phyloP scores from a whole-genome alignment of 2,888 invertebrate genomes.

The Oegoconia quadripuncta region DNA sequence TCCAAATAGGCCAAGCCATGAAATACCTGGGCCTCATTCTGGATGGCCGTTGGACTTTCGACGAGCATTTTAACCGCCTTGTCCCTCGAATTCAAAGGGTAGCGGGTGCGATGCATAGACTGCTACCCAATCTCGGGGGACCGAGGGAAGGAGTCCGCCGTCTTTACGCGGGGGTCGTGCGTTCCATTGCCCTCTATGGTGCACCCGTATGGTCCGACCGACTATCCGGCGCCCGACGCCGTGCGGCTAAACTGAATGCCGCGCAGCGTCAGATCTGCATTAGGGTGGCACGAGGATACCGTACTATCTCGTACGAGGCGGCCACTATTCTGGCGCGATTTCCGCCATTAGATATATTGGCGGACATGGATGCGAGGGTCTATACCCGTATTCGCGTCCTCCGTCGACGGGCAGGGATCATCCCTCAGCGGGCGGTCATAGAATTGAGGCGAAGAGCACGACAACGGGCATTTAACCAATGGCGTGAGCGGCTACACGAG shows the following conservation, averaged over 20 bases:
- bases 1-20: too few species aligned
- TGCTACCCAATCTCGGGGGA: not conserved
- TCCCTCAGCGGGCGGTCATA: not conserved
- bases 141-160: not conserved
- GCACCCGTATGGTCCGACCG: not conserved
- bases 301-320: slow-evolving; percentile 13
- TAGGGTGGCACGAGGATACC: slow-evolving; percentile 11
- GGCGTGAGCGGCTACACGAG: too few species aligned
- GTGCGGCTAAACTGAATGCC: not conserved
- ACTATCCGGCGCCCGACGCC: not conserved
- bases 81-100: too few species aligned
- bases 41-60: not conserved
- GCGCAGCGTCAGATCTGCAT: slow-evolving; percentile 5
- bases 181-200: not conserved
- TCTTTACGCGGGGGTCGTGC: too few species aligned
- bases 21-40: not conserved
- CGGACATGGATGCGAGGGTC: slow-evolving; percentile 1
- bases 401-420: not conserved
- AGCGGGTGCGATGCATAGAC: not conserved
- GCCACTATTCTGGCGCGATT: slow-evolving; percentile 13
- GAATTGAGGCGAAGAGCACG: not conserved
- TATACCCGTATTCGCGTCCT: not conserved
- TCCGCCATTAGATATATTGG: slow-evolving; percentile 15
- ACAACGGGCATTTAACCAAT: too few species aligned
- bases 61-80: not conserved